Evolutionary conservation across 2,797 vertebrate genomes (phyloP).

Genomic region (Antrozous pallidus): DNA sequence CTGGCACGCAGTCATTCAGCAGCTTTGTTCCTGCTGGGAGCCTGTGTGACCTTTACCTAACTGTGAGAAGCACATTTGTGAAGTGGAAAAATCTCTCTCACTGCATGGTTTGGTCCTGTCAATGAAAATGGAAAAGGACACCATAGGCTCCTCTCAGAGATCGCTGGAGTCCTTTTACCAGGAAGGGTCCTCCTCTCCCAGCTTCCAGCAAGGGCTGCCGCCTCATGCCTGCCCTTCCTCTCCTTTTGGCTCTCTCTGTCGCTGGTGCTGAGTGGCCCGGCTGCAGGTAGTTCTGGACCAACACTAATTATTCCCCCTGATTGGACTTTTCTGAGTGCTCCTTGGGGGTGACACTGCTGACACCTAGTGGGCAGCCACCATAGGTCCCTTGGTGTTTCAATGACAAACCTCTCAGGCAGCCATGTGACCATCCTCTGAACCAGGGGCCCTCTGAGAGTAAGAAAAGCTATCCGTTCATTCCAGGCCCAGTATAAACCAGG

Average conservation of each 20-base stretch:
- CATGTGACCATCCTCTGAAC: not conserved
- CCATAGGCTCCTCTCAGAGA: not conserved
- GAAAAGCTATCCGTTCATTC: not conserved
- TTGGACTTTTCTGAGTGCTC: constrained; percentile 14
- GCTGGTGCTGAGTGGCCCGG: not conserved
- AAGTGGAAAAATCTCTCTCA: not conserved
- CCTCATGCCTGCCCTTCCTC: not conserved
- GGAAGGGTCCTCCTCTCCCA: not conserved
- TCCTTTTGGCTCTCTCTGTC: not conserved
- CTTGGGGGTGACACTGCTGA: constrained; percentile 60
- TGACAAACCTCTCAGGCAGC: not conserved
- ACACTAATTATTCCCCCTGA: constrained; percentile 52
- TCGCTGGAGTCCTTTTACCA: accelerated
- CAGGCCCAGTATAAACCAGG: not conserved
- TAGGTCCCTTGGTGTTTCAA: not conserved
- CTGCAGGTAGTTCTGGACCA: constrained; percentile 57
- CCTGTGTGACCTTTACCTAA: constrained; percentile 16
- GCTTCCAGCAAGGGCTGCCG: not conserved
- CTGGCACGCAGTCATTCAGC: not conserved
- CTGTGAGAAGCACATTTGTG: not conserved
- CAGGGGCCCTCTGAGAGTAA: not conserved
- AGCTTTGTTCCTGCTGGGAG: not conserved
- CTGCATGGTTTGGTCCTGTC: not conserved
- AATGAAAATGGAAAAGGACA: not conserved
- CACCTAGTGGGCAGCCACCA: constrained; percentile 79